A percentile compares a stretch with the other conserved stretches of the same genome.
Conservation (phyloP, 2,113 vertebrate species). For the Calonectris borealis region DNA sequence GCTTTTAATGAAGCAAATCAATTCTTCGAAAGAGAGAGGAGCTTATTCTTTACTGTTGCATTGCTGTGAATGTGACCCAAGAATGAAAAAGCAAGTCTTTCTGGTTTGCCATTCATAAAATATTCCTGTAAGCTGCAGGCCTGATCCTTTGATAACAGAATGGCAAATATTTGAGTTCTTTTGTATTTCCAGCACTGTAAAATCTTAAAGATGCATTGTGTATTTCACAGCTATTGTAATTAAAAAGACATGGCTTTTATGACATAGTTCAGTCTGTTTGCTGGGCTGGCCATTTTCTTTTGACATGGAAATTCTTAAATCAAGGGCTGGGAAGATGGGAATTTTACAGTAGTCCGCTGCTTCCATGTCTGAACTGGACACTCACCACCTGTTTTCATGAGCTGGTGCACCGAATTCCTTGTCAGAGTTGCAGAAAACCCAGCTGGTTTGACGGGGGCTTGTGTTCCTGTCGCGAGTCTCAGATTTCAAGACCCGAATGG, state of each 20-base stretch:
- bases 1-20: conserved; percentile 42
- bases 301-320: conserved; percentile 26
- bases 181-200: background rate
- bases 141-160: background rate
- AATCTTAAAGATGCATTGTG: background rate
- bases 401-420: conserved; percentile 40
- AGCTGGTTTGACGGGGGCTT: conserved; percentile 4
- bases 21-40: background rate
- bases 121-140: background rate
- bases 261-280: background rate
- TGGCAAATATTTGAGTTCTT: background rate
- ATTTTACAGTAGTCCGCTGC: conserved; percentile 22
- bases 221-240: background rate
- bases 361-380: conserved; percentile 55
- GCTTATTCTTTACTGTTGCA: conserved; percentile 1
- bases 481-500: conserved; percentile 35
- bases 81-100: background rate
- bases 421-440: conserved; percentile 27
- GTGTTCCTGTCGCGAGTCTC: conserved; percentile 15
- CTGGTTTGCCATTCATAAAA: background rate
- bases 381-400: conserved; percentile 59
- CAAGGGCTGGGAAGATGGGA: conserved; percentile 31
- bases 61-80: background rate
- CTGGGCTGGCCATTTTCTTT: conserved; percentile 11
- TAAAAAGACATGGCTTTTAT: background rate